Evolutionary conservation across 64 coral and sea anemone species (phyloP), one percentile per base, ranked within the genome.

Genomic region (Acropora tenuis): DNA sequence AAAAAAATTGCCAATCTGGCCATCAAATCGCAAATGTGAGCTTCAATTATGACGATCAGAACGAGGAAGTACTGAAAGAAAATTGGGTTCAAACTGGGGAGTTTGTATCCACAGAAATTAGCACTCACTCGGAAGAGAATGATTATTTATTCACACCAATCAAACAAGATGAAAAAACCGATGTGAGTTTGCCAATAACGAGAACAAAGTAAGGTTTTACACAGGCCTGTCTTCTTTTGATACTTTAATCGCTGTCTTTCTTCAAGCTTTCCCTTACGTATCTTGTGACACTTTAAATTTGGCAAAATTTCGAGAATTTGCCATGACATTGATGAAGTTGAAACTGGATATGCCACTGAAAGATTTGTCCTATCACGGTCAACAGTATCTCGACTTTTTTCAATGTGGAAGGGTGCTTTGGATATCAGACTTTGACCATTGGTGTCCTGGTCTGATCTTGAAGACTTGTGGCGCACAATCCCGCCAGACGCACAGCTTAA

Each of bases 181-280:
- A 41, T 8, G 53, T 41, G 50, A 59, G 50, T 78, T 78, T 55
- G 52, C 52, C 52, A 55, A 55, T 55, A 55, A 5, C 4, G 9
- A 55, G 52, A 55, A 55, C 30, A 55, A 55, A 55, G 52, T 55
- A 55, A 55, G 52, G 52, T 55, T 55, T 9, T 55, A 78, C 47
- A 78, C 76, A 78, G 76, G 76, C 7, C 16, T 78, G 16, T 17
- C 76, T 17, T 8, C 15, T 2, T 80, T 53, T 47, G 18, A 80
- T 53, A 1, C 58, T 7, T 48, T 80, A 5, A 50, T 7, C 4
- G n/a, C 48, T 2, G 17, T 15, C 2, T 80, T 78, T n/a, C 17
- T 8, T 50, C 46, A 57, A 52, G 78, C 58, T 80, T 80, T 50
- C 48, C 78, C 78, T 57, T 57, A 53, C 50, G 78, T 80, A 13